A percentile compares a stretch with the other conserved stretches of the same genome.
Evolutionary conservation across 2,113 vertebrate species (phyloP).

Genomic region (Candoia aspera): DNA sequence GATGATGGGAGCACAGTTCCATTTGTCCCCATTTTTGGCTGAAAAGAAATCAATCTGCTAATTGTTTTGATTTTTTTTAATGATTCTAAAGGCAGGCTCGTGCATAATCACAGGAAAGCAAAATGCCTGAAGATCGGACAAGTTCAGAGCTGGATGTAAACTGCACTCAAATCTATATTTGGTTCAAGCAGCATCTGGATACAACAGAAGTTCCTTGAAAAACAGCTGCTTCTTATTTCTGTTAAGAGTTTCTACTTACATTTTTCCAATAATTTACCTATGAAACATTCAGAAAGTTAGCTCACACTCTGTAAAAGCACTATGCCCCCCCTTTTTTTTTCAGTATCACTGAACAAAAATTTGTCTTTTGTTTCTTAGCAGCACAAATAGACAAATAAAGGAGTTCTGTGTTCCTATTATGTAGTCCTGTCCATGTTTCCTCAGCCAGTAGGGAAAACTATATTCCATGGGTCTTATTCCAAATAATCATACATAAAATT

Average conservation of each 20-base stretch:
- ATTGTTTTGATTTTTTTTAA: conserved; percentile 24
- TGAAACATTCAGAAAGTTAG: background rate
- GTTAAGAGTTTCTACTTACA: background rate
- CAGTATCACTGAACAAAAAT: background rate
- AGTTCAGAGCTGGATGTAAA: background rate
- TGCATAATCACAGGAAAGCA: conserved; percentile 2
- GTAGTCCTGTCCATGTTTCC: background rate
- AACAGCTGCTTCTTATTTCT: background rate
- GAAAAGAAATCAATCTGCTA: conserved; percentile 30
- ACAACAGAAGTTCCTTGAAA: background rate
- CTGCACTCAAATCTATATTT: background rate
- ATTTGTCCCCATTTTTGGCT: conserved; percentile 25
- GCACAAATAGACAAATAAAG: background rate
- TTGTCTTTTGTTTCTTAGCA: background rate
- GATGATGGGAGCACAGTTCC: conserved; percentile 1
- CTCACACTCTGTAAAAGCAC: background rate
- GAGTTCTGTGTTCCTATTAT: background rate
- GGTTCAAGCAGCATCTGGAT: background rate
- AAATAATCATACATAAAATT: background rate
- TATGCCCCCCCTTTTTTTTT: background rate
- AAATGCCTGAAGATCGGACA: background rate
- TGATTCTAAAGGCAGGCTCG: background rate
- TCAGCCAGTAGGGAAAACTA: background rate
- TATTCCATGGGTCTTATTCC: background rate
- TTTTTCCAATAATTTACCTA: background rate